These are phyloP conservation scores for Dermolepida albohirtum DNA, from an alignment of 2,888 invertebrate species.

Conservation along the genomic window DNA sequence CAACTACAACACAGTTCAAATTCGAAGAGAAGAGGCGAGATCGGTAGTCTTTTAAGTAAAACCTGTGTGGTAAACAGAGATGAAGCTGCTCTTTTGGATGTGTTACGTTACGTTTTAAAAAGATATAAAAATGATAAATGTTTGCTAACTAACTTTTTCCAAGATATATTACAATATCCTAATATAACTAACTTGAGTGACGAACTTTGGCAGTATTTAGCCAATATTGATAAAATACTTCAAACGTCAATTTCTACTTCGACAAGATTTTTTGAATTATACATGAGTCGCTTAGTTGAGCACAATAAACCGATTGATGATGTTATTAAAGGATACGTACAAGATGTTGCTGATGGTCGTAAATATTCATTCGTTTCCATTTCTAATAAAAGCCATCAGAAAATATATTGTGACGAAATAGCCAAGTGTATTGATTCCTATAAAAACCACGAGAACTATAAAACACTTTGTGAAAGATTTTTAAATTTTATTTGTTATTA, in stretches of 20 bases:
- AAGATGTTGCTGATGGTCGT: neutral
- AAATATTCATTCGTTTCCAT: neutral
- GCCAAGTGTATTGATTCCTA: constrained; percentile 3
- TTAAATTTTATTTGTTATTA: too few species aligned
- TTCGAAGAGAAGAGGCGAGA: too few species aligned
- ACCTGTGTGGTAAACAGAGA: constrained; percentile 12
- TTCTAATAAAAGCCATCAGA: neutral
- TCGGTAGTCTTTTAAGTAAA: too few species aligned
- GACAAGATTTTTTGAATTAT: neutral
- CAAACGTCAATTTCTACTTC: neutral
- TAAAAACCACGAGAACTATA: constrained; percentile 11
- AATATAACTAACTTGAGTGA: neutral
- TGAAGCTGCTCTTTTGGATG: constrained; percentile 11
- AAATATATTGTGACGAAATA: constrained; percentile 25
- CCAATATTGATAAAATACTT: neutral
- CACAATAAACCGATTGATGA: constrained; percentile 13
- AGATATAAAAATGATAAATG: too few species aligned
- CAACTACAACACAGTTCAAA: too few species aligned
- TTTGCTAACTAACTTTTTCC: constrained; percentile 1
- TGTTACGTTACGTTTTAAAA: constrained; percentile 4
- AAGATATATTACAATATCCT: neutral
- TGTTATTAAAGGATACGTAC: neutral
- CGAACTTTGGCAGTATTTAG: too few species aligned
- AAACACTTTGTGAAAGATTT: neutral
- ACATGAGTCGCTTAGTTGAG: neutral